A percentile compares a stretch with the other conserved stretches of the same genome.
phyloP scores from a whole-genome alignment of 2,888 invertebrate genomes.

The Drosophila greeni region DNA sequence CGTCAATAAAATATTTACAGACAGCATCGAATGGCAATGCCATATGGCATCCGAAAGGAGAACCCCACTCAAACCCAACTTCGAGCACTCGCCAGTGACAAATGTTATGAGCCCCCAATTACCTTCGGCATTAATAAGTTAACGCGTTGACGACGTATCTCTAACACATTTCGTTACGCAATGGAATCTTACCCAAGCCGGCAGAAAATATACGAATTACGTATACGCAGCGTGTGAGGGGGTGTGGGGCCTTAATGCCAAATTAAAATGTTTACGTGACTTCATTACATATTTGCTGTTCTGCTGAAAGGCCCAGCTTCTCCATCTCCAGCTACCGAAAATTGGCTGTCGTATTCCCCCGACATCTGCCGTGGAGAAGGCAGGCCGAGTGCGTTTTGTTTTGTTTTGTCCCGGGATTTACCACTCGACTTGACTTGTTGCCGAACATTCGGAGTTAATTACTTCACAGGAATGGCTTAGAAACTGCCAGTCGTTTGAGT shows the following conservation, averaged over 20 bases:
- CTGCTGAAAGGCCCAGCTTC: conserved; percentile 2
- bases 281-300: conserved; percentile 60
- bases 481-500: conserved; percentile 26
- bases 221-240: conserved; percentile 18
- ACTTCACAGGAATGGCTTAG: conserved; percentile 20
- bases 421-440: conserved; percentile 44
- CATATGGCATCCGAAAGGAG: conserved; percentile 58
- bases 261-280: conserved; percentile 72
- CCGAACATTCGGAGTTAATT: conserved; percentile 29
- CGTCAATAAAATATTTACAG: conserved; percentile 33
- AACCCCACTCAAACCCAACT: conserved; percentile 5
- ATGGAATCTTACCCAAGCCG: conserved; percentile 29
- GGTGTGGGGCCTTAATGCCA: conserved; percentile 60
- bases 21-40: conserved; percentile 11
- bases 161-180: conserved; percentile 46
- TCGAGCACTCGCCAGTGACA: conserved; percentile 27
- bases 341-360: conserved; percentile 5
- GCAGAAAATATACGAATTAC: conserved; percentile 12
- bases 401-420: conserved; percentile 30
- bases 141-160: conserved; percentile 57
- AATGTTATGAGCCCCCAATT: conserved; percentile 57
- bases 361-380: conserved; percentile 7
- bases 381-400: conserved; percentile 3
- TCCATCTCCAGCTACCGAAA: not conserved
- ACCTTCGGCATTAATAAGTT: conserved; percentile 63